These are phyloP conservation scores for Platycheirus rosarum DNA, from an alignment of 2,888 invertebrate species.

Conservation along the genomic window DNA sequence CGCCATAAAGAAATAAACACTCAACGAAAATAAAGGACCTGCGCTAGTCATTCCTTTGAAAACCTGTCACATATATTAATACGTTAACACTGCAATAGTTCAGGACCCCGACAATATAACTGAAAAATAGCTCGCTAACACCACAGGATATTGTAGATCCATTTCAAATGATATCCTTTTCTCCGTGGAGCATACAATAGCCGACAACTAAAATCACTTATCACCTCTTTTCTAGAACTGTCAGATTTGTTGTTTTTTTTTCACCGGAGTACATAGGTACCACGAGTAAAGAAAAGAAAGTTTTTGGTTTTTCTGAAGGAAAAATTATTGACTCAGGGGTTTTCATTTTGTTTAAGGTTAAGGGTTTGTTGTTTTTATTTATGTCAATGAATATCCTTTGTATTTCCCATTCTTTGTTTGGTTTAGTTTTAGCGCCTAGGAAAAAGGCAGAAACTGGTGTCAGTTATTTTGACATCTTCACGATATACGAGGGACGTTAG, in stretches of 20 bases:
- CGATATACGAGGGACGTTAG: constrained; percentile 57
- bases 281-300: neutral
- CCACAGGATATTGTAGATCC: constrained; percentile 54
- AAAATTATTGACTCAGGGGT: constrained; percentile 39
- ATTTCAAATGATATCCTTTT: constrained; percentile 65
- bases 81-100: constrained; percentile 68
- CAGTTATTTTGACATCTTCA: constrained; percentile 63
- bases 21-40: constrained; percentile 38
- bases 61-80: constrained; percentile 72
- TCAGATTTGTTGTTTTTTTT: neutral
- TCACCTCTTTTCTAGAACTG: constrained; percentile 33
- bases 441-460: constrained; percentile 40
- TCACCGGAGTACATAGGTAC: neutral
- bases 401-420: constrained; percentile 6
- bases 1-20: constrained; percentile 45
- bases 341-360: constrained; percentile 9
- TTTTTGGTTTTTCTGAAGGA: neutral
- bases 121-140: constrained; percentile 50
- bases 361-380: constrained; percentile 29
- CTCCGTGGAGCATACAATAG: constrained; percentile 1
- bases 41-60: constrained; percentile 28
- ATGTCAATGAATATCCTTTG: constrained; percentile 46
- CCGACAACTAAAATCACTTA: constrained; percentile 61
- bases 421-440: constrained; percentile 35
- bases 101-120: constrained; percentile 44